Conservation (phyloP, 2,888 invertebrate genomes). For the Ophioninae sp. region DNA sequence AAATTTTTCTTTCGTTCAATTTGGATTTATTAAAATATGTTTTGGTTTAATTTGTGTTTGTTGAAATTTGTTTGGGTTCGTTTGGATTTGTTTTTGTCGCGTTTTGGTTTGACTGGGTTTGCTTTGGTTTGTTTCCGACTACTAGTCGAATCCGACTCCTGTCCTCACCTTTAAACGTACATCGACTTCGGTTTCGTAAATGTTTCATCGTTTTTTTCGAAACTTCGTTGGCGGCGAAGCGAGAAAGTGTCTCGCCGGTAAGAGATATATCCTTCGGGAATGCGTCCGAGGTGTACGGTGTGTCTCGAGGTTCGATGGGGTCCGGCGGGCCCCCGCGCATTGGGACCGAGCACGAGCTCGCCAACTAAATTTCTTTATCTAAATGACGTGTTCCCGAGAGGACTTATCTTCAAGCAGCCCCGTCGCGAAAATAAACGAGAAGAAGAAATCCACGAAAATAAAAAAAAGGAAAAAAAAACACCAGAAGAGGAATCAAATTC, state of each 20-base stretch:
- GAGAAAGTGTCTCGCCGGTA: conserved; percentile 55
- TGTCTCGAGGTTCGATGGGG: conserved; percentile 72
- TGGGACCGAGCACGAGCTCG: conserved; percentile 62
- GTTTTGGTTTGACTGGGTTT: too few species aligned
- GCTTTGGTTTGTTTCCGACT: too few species aligned
- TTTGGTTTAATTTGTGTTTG: too few species aligned
- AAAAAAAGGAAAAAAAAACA: conserved; percentile 1
- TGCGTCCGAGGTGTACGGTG: conserved; percentile 57
- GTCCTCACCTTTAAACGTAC: too few species aligned
- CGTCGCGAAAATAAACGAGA: conserved; percentile 33
- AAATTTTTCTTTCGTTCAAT: too few species aligned
- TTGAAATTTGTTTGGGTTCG: too few species aligned
- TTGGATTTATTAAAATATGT: too few species aligned
- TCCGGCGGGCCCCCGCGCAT: conserved; percentile 63
- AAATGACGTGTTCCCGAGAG: conserved; percentile 78
- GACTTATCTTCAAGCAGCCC: conserved; percentile 75
- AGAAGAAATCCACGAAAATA: conserved; percentile 18
- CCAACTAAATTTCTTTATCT: conserved; percentile 71
- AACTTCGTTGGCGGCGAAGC: conserved; percentile 50
- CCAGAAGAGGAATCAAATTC: too few species aligned
- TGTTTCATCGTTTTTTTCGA: too few species aligned
- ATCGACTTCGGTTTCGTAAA: too few species aligned
- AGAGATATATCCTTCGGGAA: conserved; percentile 68
- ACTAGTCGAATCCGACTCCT: too few species aligned
- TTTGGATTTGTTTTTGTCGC: too few species aligned